These are phyloP conservation scores for Carlito syrichta DNA, from an alignment of 2,113 vertebrate species.

Conservation along the genomic window DNA sequence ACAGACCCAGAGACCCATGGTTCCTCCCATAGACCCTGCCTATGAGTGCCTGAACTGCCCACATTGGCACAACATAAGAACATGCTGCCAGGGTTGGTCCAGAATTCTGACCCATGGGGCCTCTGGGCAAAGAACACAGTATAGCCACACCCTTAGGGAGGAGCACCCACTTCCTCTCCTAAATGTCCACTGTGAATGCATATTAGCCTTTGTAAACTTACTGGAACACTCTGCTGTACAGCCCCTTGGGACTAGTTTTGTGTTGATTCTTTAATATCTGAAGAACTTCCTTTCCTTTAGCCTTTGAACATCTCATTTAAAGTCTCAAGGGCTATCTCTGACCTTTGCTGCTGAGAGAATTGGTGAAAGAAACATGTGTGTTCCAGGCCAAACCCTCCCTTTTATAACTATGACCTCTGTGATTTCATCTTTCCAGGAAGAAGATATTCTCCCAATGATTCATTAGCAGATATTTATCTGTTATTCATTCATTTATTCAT, in stretches of 20 bases:
- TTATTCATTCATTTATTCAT: background rate
- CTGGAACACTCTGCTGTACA: too few species aligned
- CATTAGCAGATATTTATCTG: background rate
- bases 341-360: background rate
- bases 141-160: background rate
- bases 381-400: background rate
- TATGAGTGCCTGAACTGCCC: background rate
- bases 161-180: background rate
- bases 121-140: background rate
- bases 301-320: background rate
- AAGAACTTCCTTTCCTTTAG: background rate
- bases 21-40: too few species aligned
- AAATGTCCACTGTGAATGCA: rapidly evolving
- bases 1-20: rapidly evolving
- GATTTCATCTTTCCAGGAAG: background rate
- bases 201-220: background rate
- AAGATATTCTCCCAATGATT: background rate
- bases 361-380: background rate
- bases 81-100: too few species aligned
- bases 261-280: background rate
- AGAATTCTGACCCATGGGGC: background rate
- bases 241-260: background rate
- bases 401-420: background rate
- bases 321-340: background rate
- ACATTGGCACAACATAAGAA: background rate